phyloP scores from a whole-genome alignment of 2,113 vertebrate genomes.

The Thryonomys swinderianus region DNA sequence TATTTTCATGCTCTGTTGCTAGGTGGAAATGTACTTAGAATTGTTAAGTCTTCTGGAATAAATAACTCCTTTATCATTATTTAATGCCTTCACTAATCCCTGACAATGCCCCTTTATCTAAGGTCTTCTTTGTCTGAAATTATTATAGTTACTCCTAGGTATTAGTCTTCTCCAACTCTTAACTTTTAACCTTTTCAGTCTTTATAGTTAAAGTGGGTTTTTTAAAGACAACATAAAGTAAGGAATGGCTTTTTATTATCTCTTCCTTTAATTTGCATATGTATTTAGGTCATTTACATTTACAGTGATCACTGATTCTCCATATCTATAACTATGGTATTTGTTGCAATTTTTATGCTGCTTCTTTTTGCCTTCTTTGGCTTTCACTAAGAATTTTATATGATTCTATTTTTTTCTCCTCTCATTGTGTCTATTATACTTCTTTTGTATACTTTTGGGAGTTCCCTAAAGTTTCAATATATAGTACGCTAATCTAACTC shows the following conservation, averaged over 20 bases:
- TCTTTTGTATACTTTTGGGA: not conserved
- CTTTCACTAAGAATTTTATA: not conserved
- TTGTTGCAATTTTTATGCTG: not conserved
- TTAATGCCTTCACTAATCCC: not conserved
- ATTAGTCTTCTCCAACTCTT: not conserved
- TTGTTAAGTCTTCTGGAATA: not conserved
- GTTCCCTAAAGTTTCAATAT: not conserved
- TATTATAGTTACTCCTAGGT: not conserved
- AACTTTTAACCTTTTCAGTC: not conserved
- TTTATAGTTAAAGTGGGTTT: not conserved
- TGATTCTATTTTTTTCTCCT: not conserved
- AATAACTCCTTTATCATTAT: not conserved
- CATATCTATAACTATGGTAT: not conserved
- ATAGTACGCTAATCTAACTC: not conserved
- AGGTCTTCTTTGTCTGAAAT: not conserved
- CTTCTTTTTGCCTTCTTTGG: not conserved
- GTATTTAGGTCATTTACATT: conserved; percentile 13
- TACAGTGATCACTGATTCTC: not conserved
- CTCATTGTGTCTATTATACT: not conserved
- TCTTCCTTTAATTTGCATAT: not conserved
- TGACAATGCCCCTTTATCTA: not conserved
- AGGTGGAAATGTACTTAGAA: not conserved
- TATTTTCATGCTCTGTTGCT: not conserved
- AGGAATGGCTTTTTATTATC: not conserved
- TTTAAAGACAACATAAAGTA: not conserved